Evolutionary conservation across 2,888 invertebrate species (phyloP).

Genomic region (Ctenicera cuprea): DNA sequence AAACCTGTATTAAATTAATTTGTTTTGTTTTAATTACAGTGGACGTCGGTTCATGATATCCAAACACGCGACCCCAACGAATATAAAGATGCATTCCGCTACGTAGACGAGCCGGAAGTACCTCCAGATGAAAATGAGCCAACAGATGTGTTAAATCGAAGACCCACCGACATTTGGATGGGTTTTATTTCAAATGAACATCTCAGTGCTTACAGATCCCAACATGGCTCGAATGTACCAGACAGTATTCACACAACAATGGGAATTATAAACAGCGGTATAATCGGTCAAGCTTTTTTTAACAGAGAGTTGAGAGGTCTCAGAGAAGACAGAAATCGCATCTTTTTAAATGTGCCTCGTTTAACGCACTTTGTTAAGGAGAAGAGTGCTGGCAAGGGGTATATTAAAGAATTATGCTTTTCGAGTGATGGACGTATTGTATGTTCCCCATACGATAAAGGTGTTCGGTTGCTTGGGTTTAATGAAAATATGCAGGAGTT

Average conservation of each 20-base stretch:
- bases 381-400: conserved; percentile 91
- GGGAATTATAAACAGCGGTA: conserved; percentile 69
- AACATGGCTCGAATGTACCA: conserved; percentile 49
- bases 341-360: conserved; percentile 83
- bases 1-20: too few relatives aligned
- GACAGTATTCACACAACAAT: conserved; percentile 63
- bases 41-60: conserved; percentile 96
- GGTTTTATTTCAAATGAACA: conserved; percentile 68
- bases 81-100: conserved; percentile 67
- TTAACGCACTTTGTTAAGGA: conserved; percentile 90
- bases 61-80: conserved; percentile 78
- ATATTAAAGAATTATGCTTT: conserved; percentile 94
- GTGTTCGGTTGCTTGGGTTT: conserved; percentile 89
- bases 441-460: conserved; percentile 92
- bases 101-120: conserved; percentile 60
- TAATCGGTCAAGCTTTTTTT: conserved; percentile 66
- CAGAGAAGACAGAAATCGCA: conserved; percentile 70
- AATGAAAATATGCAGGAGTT: conserved; percentile 86
- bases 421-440: conserved; percentile 93
- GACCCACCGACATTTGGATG: conserved; percentile 70
- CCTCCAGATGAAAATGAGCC: conserved; percentile 36
- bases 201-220: conserved; percentile 60
- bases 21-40: conserved; percentile 73
- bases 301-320: conserved; percentile 63
- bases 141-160: conserved; percentile 15